Base-by-base conservation (phyloP, 1,140 invertebrate species). In the Aphis gossypii region DNA sequence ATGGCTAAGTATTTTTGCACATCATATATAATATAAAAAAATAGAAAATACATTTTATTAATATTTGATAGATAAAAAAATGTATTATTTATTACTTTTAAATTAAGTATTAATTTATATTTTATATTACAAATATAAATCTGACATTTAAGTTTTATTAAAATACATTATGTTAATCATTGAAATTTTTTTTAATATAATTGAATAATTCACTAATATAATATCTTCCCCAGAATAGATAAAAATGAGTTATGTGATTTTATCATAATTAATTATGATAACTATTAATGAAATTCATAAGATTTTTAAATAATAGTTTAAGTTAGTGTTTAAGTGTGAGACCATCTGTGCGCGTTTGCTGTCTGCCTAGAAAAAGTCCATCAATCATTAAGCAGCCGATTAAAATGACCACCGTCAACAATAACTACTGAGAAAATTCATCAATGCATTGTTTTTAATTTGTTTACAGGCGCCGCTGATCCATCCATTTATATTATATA, bases 401-500 rank as follows among this genome's bases (percentile, higher is more conserved):
- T 92, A 92, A 92, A 92, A 92, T 90, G 89, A 56, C 89, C 88
- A 92, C 51, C 76, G 21, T 92, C 60, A 82, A 48, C 76, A 92
- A 92, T 92, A 92, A 92, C 90, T 92, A 68, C 89, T 90, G 89
- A 46, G 60, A 86, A 54, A 93, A 93, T 93, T 93, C 92, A 93
- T 93, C 82, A 93, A 54, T 93, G 48, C 92, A 86, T 51, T 93
- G 76, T 93, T 93, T 92, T 93, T 93, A 93, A 93, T 93, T 93
- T 93, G 92, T 93, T 93, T 93, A 84, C 92, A 93, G 92, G 92
- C 92, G 92, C 14, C 92, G 92, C 92, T 93, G 92, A 84, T 86
- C 92, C 92, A 93, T 93, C 51, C 92, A 84, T 93, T 93, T 84
- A 93, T 93, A 84, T 93, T 93, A 83, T 93, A 93, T 93, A 84